A percentile compares a stretch with the other conserved stretches of the same genome.
phyloP scores from a whole-genome alignment of 2,888 invertebrate species.

The Chesias legatella region DNA sequence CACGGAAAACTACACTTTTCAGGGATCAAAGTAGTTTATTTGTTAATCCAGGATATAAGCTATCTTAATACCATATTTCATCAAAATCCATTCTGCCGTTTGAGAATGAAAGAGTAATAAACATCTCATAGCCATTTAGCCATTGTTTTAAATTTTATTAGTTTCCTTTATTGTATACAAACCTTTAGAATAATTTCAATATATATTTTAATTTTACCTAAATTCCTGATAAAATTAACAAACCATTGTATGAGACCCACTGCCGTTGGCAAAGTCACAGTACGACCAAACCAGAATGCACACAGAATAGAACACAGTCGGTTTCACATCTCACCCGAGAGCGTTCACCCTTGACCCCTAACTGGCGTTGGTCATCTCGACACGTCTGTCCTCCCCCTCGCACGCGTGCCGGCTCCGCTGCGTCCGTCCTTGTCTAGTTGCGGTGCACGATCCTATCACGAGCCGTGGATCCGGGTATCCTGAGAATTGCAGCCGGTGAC shows the following conservation, averaged over 20 bases:
- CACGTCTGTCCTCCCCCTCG: slow-evolving; percentile 48
- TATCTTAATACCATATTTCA: too few species aligned
- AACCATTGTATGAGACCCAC: slow-evolving; percentile 6
- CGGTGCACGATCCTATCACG: slow-evolving; percentile 66
- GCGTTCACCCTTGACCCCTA: slow-evolving; percentile 78
- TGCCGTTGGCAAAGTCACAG: slow-evolving; percentile 4
- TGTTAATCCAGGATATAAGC: too few species aligned
- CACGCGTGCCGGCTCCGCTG: slow-evolving; percentile 24
- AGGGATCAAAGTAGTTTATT: too few species aligned
- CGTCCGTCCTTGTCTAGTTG: slow-evolving; percentile 43
- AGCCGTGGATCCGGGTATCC: slow-evolving; percentile 72
- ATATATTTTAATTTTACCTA: too few species aligned
- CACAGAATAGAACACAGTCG: slow-evolving; percentile 18
- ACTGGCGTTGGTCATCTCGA: slow-evolving; percentile 74
- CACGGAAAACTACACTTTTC: too few species aligned
- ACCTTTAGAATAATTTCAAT: too few species aligned
- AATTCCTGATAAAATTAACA: too few species aligned
- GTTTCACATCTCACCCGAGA: slow-evolving; percentile 57
- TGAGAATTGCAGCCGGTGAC: slow-evolving; percentile 67
- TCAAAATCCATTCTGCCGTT: too few species aligned
- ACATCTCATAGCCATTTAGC: too few species aligned
- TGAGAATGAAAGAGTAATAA: too few species aligned
- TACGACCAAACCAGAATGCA: not conserved
- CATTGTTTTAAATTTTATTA: too few species aligned
- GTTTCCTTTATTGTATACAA: too few species aligned